A percentile compares a stretch with the other conserved stretches of the same genome.
These are phyloP conservation scores for Anthopleura xanthogrammica DNA, from an alignment of 92 coral and sea anemone species.

Conservation along the genomic window DNA sequence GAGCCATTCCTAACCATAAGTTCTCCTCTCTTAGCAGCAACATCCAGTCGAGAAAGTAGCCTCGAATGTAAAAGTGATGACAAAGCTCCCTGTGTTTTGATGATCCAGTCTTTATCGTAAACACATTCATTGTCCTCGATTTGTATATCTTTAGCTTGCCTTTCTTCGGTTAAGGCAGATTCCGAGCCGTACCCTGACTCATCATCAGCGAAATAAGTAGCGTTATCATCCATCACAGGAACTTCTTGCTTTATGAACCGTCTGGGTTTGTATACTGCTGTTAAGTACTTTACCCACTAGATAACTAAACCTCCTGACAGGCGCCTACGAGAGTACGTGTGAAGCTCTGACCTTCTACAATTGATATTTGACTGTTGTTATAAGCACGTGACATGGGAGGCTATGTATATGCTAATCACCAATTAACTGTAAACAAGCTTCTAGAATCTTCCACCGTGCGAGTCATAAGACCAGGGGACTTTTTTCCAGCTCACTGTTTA, in stretches of 20 bases:
- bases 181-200: conserved; percentile 42
- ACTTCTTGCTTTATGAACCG: too few relatives aligned
- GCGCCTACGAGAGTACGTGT: background rate
- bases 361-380: background rate
- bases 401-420: background rate
- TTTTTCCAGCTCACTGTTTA: background rate
- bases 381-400: background rate
- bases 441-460: background rate
- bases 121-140: conserved; percentile 50
- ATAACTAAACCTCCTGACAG: background rate
- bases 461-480: background rate
- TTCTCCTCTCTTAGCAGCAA: conserved; percentile 44
- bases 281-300: background rate
- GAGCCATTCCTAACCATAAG: conserved; percentile 10
- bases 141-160: background rate
- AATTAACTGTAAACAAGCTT: background rate
- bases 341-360: background rate
- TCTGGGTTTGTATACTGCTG: background rate
- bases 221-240: conserved; percentile 47
- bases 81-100: conserved; percentile 47
- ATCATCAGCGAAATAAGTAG: conserved; percentile 66
- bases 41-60: conserved; percentile 41
- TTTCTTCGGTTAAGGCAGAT: background rate
- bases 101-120: conserved; percentile 62
- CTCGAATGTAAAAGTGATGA: conserved; percentile 62